Evolutionary conservation across 2,113 vertebrate species (phyloP).

Genomic region (Rhea americana): DNA sequence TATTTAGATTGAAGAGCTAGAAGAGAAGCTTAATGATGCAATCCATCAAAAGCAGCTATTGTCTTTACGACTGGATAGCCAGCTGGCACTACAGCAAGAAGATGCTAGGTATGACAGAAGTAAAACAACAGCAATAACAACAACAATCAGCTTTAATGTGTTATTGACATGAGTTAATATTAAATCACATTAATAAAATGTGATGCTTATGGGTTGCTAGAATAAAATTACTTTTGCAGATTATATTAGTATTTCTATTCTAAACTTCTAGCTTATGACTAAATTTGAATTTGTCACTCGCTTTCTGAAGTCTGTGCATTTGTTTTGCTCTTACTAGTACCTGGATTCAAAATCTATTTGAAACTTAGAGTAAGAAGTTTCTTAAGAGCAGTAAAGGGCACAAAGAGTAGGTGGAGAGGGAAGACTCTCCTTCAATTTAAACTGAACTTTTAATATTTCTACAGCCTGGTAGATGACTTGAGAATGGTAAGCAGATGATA

Average conservation of each 20-base stretch:
- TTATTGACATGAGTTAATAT: not conserved
- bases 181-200: not conserved
- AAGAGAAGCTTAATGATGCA: constrained; percentile 92
- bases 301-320: not conserved
- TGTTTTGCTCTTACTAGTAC: not conserved
- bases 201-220: not conserved
- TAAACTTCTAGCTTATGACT: not conserved
- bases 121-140: not conserved
- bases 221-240: not conserved
- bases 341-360: not conserved
- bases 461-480: not conserved
- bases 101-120: constrained; percentile 84
- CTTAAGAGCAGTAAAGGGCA: not conserved
- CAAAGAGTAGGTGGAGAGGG: not conserved
- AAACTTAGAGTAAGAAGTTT: not conserved
- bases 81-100: constrained; percentile 91
- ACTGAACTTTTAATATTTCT: not conserved
- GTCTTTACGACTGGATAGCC: constrained; percentile 89
- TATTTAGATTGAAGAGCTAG: constrained; percentile 90
- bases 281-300: not conserved
- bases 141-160: not conserved
- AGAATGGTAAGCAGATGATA: not conserved
- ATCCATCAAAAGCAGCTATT: constrained; percentile 92
- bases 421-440: not conserved
- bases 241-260: not conserved